Conservation (phyloP, 2,888 invertebrate genomes). For the Tortrix viridana region DNA sequence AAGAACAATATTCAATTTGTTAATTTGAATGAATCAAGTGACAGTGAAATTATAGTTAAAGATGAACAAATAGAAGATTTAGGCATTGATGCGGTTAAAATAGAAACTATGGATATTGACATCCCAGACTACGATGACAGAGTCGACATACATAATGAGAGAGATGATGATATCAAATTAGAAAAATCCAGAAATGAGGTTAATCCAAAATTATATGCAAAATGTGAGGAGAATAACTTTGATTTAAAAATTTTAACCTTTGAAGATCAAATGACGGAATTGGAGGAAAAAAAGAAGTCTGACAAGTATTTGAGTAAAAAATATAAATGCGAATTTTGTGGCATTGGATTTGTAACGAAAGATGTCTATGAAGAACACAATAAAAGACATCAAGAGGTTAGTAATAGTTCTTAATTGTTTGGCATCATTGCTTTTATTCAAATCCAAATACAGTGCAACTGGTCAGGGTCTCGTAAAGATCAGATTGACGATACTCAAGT, state of each 20-base stretch:
- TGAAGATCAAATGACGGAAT: conserved; percentile 38
- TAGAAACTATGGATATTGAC: conserved; percentile 8
- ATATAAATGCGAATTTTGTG: conserved; percentile 39
- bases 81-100: conserved; percentile 12
- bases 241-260: conserved; percentile 34
- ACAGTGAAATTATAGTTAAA: not conserved
- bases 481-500: too few species aligned
- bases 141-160: not conserved
- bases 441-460: not conserved
- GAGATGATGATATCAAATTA: conserved; percentile 11
- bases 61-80: conserved; percentile 5
- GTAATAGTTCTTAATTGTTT: not conserved
- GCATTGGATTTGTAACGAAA: conserved; percentile 37
- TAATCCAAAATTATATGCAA: conserved; percentile 13
- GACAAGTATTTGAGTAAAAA: conserved; percentile 36
- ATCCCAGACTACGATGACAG: not conserved
- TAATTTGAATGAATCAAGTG: not conserved
- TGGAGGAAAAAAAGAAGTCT: conserved; percentile 35
- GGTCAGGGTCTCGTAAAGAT: too few species aligned
- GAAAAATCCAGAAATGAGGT: conserved; percentile 6
- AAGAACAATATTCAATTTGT: conserved; percentile 13
- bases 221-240: conserved; percentile 35
- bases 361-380: conserved; percentile 40
- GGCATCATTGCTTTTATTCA: too few species aligned
- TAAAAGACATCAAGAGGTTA: conserved; percentile 32